These are phyloP conservation scores for Australoheros facetus DNA, from an alignment of 2,797 vertebrate species.

Conservation along the genomic window DNA sequence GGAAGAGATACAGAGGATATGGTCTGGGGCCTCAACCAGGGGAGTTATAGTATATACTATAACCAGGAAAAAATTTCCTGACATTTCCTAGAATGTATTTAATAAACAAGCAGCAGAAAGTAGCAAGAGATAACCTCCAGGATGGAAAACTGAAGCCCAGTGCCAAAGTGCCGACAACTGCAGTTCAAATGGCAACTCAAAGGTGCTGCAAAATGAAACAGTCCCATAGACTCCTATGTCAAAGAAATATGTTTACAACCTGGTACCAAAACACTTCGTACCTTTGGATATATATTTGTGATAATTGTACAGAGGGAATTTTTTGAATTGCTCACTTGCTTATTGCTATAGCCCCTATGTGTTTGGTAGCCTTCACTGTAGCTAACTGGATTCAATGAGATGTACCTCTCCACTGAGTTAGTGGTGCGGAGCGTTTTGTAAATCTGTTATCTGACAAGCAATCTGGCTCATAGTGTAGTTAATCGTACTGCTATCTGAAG, in stretches of 20 bases:
- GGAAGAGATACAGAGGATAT: no score
- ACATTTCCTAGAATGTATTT: neutral
- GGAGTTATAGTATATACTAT: no score
- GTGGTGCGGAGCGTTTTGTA: no score
- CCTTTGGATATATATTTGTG: neutral
- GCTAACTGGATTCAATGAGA: no score
- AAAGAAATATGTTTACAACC: no score
- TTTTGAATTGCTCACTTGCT: neutral
- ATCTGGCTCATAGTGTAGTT: fast-evolving
- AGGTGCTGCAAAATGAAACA: neutral
- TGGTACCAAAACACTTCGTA: neutral
- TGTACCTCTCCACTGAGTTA: no score
- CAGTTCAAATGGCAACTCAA: neutral
- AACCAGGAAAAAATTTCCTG: no score
- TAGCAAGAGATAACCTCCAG: neutral
- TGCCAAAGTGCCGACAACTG: neutral
- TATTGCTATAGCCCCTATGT: neutral
- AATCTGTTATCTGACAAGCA: no score
- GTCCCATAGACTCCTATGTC: no score
- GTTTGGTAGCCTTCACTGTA: neutral
- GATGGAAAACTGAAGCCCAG: no score
- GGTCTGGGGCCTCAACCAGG: no score
- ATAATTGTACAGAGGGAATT: neutral
- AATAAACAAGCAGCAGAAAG: neutral
- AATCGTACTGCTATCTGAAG: neutral